phyloP scores from a whole-genome alignment of 2,797 vertebrate species.

The Poecilia wingei region DNA sequence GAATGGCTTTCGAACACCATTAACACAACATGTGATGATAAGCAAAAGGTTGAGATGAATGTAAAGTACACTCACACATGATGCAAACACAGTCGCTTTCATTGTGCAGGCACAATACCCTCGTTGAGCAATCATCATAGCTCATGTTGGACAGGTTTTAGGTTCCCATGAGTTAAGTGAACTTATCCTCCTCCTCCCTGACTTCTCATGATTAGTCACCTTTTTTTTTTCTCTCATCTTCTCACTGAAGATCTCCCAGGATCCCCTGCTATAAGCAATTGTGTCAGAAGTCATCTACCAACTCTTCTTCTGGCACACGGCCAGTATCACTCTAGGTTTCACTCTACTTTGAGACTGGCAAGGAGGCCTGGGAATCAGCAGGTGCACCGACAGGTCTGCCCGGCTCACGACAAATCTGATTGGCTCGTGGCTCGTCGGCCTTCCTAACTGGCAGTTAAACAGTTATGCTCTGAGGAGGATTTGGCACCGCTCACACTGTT shows the following conservation, averaged over 20 bases:
- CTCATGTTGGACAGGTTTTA: slow-evolving; percentile 74
- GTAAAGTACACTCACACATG: slow-evolving; percentile 1
- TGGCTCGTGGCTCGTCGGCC: slow-evolving; percentile 55
- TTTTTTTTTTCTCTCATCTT: slow-evolving; percentile 56
- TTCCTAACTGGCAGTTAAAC: slow-evolving; percentile 56
- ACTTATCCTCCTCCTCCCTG: slow-evolving; percentile 52
- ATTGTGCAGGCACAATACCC: slow-evolving; percentile 14
- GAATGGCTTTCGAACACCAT: neutral
- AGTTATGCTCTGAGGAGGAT: slow-evolving; percentile 47
- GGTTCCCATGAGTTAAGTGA: slow-evolving; percentile 76
- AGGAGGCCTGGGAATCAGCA: slow-evolving; percentile 75
- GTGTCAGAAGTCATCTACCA: slow-evolving; percentile 70
- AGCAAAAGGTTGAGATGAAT: neutral
- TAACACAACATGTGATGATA: neutral
- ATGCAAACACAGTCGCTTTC: slow-evolving; percentile 21
- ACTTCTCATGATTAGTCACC: slow-evolving; percentile 75
- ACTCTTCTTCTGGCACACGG: slow-evolving; percentile 73
- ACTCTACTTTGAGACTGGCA: slow-evolving; percentile 74
- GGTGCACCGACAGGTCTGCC: slow-evolving; percentile 74
- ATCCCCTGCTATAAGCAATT: slow-evolving; percentile 44
- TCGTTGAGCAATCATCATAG: slow-evolving; percentile 72
- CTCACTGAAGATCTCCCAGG: slow-evolving; percentile 67
- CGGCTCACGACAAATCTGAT: slow-evolving; percentile 43
- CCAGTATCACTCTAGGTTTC: slow-evolving; percentile 86
- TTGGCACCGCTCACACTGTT: slow-evolving; percentile 20